Base-by-base conservation (phyloP, 53 echinoderm and acorn worm species). In the Mesocentrotus franciscanus region DNA sequence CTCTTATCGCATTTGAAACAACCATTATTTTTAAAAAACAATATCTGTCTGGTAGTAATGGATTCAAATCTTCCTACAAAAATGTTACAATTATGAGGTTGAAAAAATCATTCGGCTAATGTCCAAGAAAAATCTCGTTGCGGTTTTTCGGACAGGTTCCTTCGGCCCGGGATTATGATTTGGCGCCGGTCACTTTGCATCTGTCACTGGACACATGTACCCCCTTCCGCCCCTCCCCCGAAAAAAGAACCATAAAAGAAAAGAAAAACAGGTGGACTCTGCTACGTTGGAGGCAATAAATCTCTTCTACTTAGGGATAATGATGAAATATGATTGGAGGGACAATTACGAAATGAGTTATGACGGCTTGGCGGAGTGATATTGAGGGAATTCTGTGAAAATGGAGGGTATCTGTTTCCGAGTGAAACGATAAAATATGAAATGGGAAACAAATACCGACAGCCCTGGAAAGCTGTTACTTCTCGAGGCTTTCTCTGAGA, bases 341-440 rank as follows among this genome's bases (percentile, higher is more conserved):
- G 81, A 42, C 81, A 36, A 81, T 81, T 81, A 81, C 36, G 81
- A 81, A 7, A 42, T 81, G 81, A 81, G 29, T 81, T 81, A 81
- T 42, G 81, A 42, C 36, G 22, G 18, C 42, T 6, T 42, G 8
- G 42, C 33, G 42, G 42, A 10, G 81, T 81, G 36, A 33, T 39
- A 39, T 36, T 16, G 20, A 17, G 39, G 13, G 36, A 42, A 81
- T 81, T 81, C 81, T 22, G 9, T 42, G 81, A 81, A 81, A 81
- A 8, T 22, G 36, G 20, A 14, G 16, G 33, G 18, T 81, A 11
- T 39, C 39, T 18, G 18, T 81, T 81, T 81, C 81, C 36, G 36
- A 81, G 81, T 81, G 36, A 81, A 39, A 81, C 81, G 81, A 81
- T 81, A 3, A 81, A 81, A 81, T 81, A 81, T 22, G 42, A 20